Evolutionary conservation across 2,113 vertebrate genomes (phyloP).

Genomic region (Picathartes gymnocephalus): DNA sequence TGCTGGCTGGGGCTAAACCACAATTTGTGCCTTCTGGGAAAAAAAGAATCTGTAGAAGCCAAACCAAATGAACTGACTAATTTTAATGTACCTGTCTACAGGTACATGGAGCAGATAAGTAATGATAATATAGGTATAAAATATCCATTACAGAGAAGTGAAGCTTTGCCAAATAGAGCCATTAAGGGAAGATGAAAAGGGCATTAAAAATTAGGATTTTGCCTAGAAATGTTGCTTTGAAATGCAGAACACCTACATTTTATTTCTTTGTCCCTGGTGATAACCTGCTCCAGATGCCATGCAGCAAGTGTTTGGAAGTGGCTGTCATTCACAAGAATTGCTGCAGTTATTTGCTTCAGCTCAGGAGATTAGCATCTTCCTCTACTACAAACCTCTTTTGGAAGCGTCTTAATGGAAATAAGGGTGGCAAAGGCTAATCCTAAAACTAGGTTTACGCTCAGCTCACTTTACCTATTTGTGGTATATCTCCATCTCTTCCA

Average conservation of each 20-base stretch:
- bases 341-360: neutral
- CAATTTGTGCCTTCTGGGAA: neutral
- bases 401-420: neutral
- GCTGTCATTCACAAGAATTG: neutral
- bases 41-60: neutral
- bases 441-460: neutral
- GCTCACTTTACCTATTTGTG: neutral
- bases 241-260: neutral
- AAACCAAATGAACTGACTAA: neutral
- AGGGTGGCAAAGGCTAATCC: neutral
- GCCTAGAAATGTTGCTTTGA: neutral
- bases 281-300: neutral
- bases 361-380: neutral
- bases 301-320: neutral
- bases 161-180: neutral
- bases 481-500: neutral
- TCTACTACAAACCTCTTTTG: neutral
- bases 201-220: neutral
- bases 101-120: neutral
- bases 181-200: neutral
- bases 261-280: neutral
- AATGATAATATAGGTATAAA: fast-evolving
- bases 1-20: neutral
- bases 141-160: neutral
- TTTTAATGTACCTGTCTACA: neutral